A percentile compares a stretch with the other conserved stretches of the same genome.
These are phyloP conservation scores for Malacoraja senta DNA, from an alignment of 2,797 vertebrate species.

Conservation along the genomic window DNA sequence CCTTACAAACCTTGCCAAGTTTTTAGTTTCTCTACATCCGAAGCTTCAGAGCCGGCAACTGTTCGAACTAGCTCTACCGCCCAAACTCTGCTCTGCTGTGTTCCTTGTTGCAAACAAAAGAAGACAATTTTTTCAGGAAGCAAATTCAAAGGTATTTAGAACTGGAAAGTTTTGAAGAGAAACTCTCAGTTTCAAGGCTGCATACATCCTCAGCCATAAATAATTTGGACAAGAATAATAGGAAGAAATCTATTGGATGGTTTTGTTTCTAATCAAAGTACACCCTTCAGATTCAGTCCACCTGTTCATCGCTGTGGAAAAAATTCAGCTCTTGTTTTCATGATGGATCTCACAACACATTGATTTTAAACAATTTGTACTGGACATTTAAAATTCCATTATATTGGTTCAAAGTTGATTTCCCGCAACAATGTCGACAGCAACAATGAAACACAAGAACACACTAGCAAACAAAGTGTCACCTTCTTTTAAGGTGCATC, in stretches of 20 bases:
- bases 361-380: background rate
- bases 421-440: background rate
- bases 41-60: background rate
- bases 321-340: background rate
- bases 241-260: background rate
- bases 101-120: background rate
- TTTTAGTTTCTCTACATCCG: background rate
- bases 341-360: background rate
- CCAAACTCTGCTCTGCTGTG: background rate
- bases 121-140: background rate
- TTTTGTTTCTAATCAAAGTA: too few relatives aligned
- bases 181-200: background rate
- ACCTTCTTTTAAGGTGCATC: background rate
- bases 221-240: background rate
- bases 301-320: background rate
- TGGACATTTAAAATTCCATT: background rate
- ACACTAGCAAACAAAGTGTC: background rate
- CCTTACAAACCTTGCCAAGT: background rate
- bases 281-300: background rate
- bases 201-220: background rate
- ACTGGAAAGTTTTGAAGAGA: background rate
- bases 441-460: background rate
- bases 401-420: constrained; percentile 1
- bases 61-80: too few relatives aligned
- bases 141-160: constrained; percentile 13